Evolutionary conservation across 2,888 invertebrate genomes (phyloP).

Genomic region (Megalurothrips usitatus): DNA sequence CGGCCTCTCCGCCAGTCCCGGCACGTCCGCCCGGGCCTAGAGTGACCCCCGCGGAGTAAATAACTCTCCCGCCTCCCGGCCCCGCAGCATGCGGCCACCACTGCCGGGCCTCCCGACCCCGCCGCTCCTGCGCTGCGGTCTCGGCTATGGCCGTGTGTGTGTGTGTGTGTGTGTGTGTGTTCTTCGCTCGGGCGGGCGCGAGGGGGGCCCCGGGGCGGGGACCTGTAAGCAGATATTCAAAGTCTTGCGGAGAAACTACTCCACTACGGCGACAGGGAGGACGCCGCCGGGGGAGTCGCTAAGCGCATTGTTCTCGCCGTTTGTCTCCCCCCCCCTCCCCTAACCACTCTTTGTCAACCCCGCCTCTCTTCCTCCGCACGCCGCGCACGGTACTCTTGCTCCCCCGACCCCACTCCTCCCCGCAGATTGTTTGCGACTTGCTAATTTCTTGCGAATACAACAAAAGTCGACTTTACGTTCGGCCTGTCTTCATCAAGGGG

Average conservation of each 20-base stretch:
- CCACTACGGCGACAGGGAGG: not conserved
- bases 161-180: no score
- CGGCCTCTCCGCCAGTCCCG: not conserved
- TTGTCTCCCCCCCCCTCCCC: not conserved
- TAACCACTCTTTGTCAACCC: not conserved
- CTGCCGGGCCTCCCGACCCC: no score
- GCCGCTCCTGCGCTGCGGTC: no score
- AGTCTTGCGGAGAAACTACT: constrained; percentile 19
- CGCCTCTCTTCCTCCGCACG: not conserved
- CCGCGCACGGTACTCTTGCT: not conserved
- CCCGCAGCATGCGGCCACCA: no score
- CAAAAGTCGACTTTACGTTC: not conserved
- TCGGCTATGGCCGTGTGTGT: no score
- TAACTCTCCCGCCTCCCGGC: no score
- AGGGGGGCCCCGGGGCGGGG: not conserved
- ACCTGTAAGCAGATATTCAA: constrained; percentile 17
- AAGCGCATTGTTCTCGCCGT: constrained; percentile 14
- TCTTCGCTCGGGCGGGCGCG: not conserved
- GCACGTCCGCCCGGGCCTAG: not conserved
- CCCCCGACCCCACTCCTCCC: not conserved
- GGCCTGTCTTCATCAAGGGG: not conserved
- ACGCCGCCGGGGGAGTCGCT: constrained; percentile 8
- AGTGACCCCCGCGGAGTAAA: no score
- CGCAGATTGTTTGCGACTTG: constrained; percentile 26
- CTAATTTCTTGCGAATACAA: constrained; percentile 25